phyloP scores from a whole-genome alignment of 2,797 vertebrate species.

The Luscinia luscinia region DNA sequence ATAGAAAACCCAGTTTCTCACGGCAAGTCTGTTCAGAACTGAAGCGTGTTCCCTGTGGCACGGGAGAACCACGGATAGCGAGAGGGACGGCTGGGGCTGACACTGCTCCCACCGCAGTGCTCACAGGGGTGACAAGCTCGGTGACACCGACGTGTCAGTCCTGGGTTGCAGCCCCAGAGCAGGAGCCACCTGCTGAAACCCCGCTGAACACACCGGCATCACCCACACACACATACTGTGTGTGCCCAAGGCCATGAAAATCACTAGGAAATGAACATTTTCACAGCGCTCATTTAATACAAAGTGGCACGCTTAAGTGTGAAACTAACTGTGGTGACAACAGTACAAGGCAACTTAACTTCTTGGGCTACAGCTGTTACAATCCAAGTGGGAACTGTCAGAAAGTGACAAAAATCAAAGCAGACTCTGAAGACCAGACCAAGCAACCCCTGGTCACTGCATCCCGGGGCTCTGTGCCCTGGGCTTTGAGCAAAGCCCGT shows the following conservation, averaged over 20 bases:
- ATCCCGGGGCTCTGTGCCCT: background rate
- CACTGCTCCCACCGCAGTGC: accelerated
- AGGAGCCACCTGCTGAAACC: background rate
- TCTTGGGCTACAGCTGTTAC: accelerated
- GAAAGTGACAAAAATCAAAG: accelerated
- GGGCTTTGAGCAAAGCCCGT: accelerated
- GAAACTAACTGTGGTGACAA: accelerated
- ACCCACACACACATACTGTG: accelerated
- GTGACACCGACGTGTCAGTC: background rate
- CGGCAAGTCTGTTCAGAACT: background rate
- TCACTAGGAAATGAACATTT: accelerated
- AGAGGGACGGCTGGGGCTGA: background rate
- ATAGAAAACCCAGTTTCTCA: background rate
- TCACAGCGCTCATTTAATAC: accelerated
- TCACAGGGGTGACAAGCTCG: accelerated
- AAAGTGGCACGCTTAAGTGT: accelerated
- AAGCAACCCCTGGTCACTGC: background rate
- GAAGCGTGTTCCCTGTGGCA: accelerated
- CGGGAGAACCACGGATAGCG: too few relatives aligned
- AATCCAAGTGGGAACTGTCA: accelerated
- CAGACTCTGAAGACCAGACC: background rate
- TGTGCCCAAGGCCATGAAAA: background rate
- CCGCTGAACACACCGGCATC: background rate
- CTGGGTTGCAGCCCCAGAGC: accelerated
- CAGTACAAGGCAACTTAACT: background rate